Percentiles rank a stretch among this genome's conserved stretches.
phyloP scores from a whole-genome alignment of 2,888 invertebrate species.

The Physocephala rufipes region DNA sequence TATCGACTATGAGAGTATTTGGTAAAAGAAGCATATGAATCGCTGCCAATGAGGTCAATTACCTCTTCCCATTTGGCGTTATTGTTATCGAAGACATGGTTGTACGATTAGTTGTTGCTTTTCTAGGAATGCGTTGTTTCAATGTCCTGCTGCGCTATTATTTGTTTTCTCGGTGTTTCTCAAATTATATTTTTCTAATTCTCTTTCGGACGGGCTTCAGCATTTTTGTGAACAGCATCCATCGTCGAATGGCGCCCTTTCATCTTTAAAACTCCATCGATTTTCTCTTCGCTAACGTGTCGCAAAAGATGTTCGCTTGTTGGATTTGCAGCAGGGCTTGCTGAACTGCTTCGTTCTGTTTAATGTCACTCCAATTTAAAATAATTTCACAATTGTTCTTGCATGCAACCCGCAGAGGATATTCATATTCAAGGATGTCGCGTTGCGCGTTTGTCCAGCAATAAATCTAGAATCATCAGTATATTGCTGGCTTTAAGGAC shows the following conservation, averaged over 20 bases:
- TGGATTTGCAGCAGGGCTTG: too few species aligned
- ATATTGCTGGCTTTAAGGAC: too few species aligned
- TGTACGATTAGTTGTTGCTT: constrained; percentile 27
- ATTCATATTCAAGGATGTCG: not conserved
- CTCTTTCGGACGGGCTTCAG: not conserved
- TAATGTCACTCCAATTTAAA: too few species aligned
- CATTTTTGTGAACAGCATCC: too few species aligned
- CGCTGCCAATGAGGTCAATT: constrained; percentile 25
- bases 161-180: constrained; percentile 52
- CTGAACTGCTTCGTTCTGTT: not conserved
- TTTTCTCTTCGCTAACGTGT: too few species aligned
- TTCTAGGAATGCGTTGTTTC: constrained; percentile 47
- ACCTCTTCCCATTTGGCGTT: constrained; percentile 14
- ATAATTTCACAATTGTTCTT: not conserved
- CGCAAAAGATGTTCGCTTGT: too few species aligned
- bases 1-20: constrained; percentile 8
- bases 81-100: constrained; percentile 18
- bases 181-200: not conserved
- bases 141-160: constrained; percentile 63
- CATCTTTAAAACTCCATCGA: too few species aligned
- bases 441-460: not conserved
- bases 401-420: not conserved
- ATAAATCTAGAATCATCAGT: not conserved
- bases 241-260: too few species aligned
- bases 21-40: constrained; percentile 3